Conservation (phyloP, 2,113 vertebrate genomes). For the Chionis minor region DNA sequence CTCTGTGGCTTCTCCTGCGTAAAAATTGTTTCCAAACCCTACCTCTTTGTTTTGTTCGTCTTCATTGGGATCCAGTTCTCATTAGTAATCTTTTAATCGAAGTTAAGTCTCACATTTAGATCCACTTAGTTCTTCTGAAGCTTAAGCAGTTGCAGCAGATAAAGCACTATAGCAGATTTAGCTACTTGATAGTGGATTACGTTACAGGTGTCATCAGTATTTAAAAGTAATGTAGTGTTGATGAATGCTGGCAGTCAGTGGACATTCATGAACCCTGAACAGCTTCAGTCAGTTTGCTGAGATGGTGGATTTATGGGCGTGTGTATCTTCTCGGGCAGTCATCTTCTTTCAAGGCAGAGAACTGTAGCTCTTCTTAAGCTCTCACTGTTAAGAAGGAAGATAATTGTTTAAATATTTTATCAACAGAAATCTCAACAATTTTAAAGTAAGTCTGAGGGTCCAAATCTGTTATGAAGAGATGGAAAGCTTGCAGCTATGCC, state of each 20-base stretch:
- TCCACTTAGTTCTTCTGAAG: not conserved
- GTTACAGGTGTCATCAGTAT: not conserved
- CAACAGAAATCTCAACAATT: not conserved
- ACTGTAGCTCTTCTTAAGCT: not conserved
- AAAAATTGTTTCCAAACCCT: not conserved
- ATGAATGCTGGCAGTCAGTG: not conserved
- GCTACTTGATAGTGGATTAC: not conserved
- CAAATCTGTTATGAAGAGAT: not conserved
- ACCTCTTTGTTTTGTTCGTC: not conserved
- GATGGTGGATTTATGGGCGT: not conserved
- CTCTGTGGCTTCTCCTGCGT: not conserved
- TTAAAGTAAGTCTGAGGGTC: not conserved
- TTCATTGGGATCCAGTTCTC: not conserved
- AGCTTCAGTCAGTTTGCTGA: not conserved
- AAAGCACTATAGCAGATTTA: not conserved
- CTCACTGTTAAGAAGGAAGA: not conserved
- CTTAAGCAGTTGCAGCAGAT: not conserved
- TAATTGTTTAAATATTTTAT: not conserved
- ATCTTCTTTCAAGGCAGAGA: not conserved
- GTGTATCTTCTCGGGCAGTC: not conserved
- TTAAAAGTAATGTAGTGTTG: not conserved
- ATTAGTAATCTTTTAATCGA: not conserved
- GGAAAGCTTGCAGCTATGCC: accelerated
- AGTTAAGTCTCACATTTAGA: not conserved
- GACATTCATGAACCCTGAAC: not conserved